A percentile compares a stretch with the other conserved stretches of the same genome.
These are phyloP conservation scores for Mylabris sibirica DNA, from an alignment of 2,888 invertebrate genomes.

Conservation along the genomic window DNA sequence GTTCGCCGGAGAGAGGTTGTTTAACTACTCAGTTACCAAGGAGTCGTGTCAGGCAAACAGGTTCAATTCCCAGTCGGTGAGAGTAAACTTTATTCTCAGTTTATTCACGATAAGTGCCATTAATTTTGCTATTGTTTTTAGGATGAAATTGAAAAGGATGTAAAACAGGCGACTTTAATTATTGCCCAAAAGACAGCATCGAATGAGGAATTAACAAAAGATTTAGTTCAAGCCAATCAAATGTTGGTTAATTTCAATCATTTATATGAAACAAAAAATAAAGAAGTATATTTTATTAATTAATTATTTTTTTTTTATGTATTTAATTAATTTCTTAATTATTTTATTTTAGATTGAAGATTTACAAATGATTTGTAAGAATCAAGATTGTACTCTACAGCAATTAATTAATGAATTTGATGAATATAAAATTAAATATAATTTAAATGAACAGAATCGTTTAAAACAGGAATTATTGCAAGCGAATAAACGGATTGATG, in stretches of 20 bases:
- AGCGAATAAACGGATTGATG: constrained; percentile 47
- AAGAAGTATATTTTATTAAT: constrained; percentile 45
- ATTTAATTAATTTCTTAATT: no score
- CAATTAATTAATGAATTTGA: constrained; percentile 51
- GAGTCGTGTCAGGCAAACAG: no score
- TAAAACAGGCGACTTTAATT: constrained; percentile 54
- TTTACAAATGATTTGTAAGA: constrained; percentile 35
- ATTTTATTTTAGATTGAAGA: constrained; percentile 43
- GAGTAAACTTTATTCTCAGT: no score
- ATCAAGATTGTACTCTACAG: constrained; percentile 46
- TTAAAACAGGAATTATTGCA: constrained; percentile 47
- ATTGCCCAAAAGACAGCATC: constrained; percentile 56
- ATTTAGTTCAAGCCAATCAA: constrained; percentile 58
- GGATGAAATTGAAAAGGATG: constrained; percentile 53
- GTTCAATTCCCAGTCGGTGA: no score
- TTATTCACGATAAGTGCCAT: background rate
- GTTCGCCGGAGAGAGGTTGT: no score
- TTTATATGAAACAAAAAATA: constrained; percentile 53
- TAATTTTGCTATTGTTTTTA: constrained; percentile 37
- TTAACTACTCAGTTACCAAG: no score
- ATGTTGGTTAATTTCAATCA: constrained; percentile 58
- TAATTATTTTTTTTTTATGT: background rate
- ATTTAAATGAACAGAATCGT: constrained; percentile 47
- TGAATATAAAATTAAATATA: constrained; percentile 49
- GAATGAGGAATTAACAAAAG: constrained; percentile 57